A percentile compares a stretch with the other conserved stretches of the same genome.
Conservation (phyloP, 2,797 vertebrate genomes). For the Lepilemur septentrionalis region DNA sequence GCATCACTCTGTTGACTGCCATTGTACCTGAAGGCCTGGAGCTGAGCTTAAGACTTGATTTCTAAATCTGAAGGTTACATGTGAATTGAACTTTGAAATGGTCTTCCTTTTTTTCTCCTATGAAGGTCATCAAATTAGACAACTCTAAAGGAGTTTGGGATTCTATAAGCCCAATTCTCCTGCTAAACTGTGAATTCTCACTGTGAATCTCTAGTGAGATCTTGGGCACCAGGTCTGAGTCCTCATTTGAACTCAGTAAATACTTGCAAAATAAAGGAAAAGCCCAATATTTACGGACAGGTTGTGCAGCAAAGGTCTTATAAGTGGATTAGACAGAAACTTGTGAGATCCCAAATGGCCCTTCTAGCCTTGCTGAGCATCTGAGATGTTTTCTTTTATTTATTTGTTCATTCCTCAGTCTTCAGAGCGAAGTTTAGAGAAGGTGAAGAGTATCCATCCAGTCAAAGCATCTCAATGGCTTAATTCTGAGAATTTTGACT, state of each 20-base stretch:
- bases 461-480: neutral
- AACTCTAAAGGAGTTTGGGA: neutral
- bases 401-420: neutral
- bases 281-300: neutral
- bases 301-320: neutral
- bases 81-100: neutral
- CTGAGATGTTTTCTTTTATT: neutral
- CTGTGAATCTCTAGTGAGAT: neutral
- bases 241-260: neutral
- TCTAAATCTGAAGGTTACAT: neutral
- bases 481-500: neutral
- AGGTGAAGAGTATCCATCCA: neutral
- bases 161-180: neutral
- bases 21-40: neutral
- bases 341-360: neutral
- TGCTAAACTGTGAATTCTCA: neutral
- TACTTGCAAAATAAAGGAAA: neutral
- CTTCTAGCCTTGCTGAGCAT: neutral
- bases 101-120: neutral
- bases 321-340: neutral
- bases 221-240: neutral
- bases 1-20: neutral
- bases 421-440: neutral
- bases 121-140: neutral
- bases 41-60: neutral